A percentile compares a stretch with the other conserved stretches of the same genome.
Evolutionary conservation across 1,140 invertebrate genomes (phyloP).

Genomic region (Danaus melanippus): DNA sequence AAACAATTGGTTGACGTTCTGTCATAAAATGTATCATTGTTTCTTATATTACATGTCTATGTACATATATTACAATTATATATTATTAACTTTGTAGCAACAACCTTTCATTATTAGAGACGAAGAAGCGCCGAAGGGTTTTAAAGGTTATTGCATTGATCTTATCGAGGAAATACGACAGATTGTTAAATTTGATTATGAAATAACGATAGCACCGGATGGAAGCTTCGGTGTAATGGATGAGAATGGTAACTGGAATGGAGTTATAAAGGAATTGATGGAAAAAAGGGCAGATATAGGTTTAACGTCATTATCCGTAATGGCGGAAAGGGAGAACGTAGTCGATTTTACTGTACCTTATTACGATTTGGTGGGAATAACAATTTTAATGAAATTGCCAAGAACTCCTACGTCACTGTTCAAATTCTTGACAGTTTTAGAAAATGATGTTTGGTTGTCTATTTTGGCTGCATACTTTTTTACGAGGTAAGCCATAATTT

Average conservation of each 20-base stretch:
- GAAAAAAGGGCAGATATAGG: conserved; percentile 94
- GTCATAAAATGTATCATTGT: conserved; percentile 2
- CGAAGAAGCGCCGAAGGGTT: conserved; percentile 76
- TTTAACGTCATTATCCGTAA: conserved; percentile 89
- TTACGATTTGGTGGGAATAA: conserved; percentile 95
- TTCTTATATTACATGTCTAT: conserved; percentile 3
- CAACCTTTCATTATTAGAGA: conserved; percentile 89
- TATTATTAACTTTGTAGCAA: conserved; percentile 73
- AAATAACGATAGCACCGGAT: conserved; percentile 84
- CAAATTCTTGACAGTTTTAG: conserved; percentile 96
- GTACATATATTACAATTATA: not conserved
- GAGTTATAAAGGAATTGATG: conserved; percentile 91
- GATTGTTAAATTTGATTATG: conserved; percentile 91
- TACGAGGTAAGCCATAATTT: conserved; percentile 77
- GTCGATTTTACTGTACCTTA: conserved; percentile 97
- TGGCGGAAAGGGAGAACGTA: conserved; percentile 95
- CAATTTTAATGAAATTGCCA: conserved; percentile 90
- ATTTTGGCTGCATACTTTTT: conserved; percentile 96
- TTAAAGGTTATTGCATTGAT: conserved; percentile 94
- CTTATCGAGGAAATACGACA: conserved; percentile 88
- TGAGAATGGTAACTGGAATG: conserved; percentile 91
- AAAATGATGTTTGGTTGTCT: conserved; percentile 96
- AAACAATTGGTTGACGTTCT: conserved; percentile 31
- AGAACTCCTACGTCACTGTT: conserved; percentile 89
- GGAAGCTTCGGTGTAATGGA: conserved; percentile 89